phyloP scores from a whole-genome alignment of 2,113 vertebrate genomes.

The Microcebus murinus region DNA sequence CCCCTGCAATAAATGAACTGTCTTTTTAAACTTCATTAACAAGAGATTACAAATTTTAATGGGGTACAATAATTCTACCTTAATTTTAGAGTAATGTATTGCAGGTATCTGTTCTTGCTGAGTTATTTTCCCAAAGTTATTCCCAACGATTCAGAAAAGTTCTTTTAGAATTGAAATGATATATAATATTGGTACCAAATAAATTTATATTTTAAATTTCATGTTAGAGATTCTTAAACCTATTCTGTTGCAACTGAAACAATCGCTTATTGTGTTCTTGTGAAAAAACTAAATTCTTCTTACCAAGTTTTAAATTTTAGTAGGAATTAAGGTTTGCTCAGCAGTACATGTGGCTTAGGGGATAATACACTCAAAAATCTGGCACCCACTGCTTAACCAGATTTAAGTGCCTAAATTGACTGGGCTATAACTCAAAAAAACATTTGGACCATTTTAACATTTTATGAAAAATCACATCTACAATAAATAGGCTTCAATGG shows the following conservation, averaged over 20 bases:
- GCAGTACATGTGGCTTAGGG: neutral
- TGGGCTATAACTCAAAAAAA: neutral
- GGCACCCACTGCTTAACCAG: neutral
- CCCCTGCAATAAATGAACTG: conserved; percentile 33
- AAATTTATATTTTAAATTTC: conserved; percentile 32
- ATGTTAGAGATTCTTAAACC: neutral
- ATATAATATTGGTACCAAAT: neutral
- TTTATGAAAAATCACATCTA: conserved; percentile 9
- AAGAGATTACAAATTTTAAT: conserved; percentile 65
- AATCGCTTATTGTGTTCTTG: neutral
- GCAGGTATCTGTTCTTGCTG: conserved; percentile 7
- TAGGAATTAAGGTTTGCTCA: conserved; percentile 3
- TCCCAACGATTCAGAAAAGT: neutral
- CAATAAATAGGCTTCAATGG: neutral
- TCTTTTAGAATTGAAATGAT: conserved; percentile 2
- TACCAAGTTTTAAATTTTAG: neutral
- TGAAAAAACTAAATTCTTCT: neutral
- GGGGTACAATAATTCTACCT: conserved; percentile 42
- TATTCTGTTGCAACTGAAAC: conserved; percentile 15
- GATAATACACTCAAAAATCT: neutral
- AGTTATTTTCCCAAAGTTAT: conserved; percentile 8
- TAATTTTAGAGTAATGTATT: conserved; percentile 50
- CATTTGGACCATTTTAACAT: neutral
- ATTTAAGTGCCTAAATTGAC: neutral
- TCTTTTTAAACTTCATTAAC: conserved; percentile 66